phyloP scores from a whole-genome alignment of 1,140 invertebrate species.

The Maconellicoccus hirsutus region DNA sequence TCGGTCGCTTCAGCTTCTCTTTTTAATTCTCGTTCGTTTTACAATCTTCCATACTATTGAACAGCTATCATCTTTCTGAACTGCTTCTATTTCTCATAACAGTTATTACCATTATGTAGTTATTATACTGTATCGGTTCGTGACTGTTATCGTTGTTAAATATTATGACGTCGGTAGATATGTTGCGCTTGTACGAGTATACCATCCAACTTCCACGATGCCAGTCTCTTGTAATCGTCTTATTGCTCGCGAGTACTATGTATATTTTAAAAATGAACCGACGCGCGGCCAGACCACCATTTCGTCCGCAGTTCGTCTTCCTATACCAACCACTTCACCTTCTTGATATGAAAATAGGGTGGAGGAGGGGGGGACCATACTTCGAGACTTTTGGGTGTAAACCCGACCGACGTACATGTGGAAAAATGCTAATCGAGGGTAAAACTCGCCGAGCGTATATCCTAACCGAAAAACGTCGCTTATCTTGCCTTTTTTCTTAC shows the following conservation, averaged over 20 bases:
- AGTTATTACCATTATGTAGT: slow-evolving; percentile 9
- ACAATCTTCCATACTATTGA: not conserved
- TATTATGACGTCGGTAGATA: slow-evolving; percentile 7
- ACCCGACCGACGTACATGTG: too few species aligned
- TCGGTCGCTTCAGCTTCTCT: not conserved
- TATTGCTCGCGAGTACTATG: too few species aligned
- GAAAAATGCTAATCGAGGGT: not conserved
- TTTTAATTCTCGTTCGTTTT: slow-evolving; percentile 10
- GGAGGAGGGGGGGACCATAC: too few species aligned
- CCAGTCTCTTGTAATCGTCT: too few species aligned
- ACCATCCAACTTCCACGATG: too few species aligned
- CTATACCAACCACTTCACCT: too few species aligned
- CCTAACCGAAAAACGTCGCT: not conserved
- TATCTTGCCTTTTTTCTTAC: not conserved
- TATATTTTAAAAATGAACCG: too few species aligned
- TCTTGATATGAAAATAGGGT: too few species aligned
- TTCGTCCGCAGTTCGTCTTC: too few species aligned
- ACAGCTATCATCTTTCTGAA: slow-evolving; percentile 3
- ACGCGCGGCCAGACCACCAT: too few species aligned
- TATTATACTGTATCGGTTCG: slow-evolving; percentile 8
- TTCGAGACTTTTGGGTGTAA: too few species aligned
- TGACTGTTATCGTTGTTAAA: slow-evolving; percentile 9
- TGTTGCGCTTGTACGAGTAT: too few species aligned
- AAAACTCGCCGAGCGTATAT: not conserved
- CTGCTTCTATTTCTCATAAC: slow-evolving; percentile 8